Conservation (phyloP, 2,888 invertebrate genomes). For the Barypeithes pellucidus region DNA sequence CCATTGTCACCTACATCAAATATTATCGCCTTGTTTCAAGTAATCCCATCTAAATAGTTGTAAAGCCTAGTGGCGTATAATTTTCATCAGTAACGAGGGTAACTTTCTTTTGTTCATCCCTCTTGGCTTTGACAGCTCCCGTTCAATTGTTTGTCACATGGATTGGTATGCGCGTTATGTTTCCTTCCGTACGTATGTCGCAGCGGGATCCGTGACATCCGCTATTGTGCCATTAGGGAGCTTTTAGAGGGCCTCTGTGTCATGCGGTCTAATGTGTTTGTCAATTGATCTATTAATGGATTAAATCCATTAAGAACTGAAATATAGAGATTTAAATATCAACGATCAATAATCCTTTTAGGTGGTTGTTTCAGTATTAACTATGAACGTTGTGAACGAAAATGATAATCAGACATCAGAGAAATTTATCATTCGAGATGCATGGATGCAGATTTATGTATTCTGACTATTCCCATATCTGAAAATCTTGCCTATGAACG, state of each 20-base stretch:
- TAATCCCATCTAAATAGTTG: constrained; percentile 61
- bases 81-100: constrained; percentile 70
- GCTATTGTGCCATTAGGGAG: constrained; percentile 55
- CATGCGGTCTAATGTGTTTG: constrained; percentile 49
- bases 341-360: neutral
- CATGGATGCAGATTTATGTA: too few relatives aligned
- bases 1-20: constrained; percentile 24
- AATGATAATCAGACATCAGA: too few relatives aligned
- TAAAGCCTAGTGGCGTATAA: constrained; percentile 66
- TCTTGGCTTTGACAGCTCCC: constrained; percentile 69
- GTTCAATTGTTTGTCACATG: constrained; percentile 68
- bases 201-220: constrained; percentile 59
- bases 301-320: constrained; percentile 15
- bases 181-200: constrained; percentile 56
- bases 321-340: constrained; percentile 7
- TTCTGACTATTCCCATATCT: too few relatives aligned
- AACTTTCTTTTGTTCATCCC: constrained; percentile 64
- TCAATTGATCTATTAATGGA: constrained; percentile 31
- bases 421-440: too few relatives aligned
- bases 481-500: too few relatives aligned
- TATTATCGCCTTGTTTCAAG: constrained; percentile 50
- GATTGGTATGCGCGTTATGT: constrained; percentile 51
- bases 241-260: constrained; percentile 51
- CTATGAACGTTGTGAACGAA: too few relatives aligned
- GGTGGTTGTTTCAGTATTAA: too few relatives aligned